These are phyloP conservation scores for Phyllotreta striolata DNA, from an alignment of 2,888 invertebrate species.

Conservation along the genomic window DNA sequence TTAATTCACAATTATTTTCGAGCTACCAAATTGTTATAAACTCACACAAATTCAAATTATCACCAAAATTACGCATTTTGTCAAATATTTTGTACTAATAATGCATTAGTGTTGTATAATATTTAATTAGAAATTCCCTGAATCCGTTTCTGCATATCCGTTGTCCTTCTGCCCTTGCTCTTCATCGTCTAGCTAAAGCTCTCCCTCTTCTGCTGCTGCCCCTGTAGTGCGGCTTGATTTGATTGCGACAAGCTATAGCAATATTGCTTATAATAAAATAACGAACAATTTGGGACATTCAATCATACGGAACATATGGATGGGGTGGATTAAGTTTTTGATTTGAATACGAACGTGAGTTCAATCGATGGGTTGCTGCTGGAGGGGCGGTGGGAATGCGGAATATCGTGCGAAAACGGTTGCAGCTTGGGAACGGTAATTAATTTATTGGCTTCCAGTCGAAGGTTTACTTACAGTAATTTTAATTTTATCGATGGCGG, in stretches of 20 bases:
- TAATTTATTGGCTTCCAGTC: background rate
- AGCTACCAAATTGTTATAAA: too few relatives aligned
- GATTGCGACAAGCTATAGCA: constrained; percentile 47
- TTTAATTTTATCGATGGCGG: constrained; percentile 2
- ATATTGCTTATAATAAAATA: constrained; percentile 56
- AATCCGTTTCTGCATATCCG: constrained; percentile 1
- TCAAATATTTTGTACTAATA: background rate
- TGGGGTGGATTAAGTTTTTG: constrained; percentile 33
- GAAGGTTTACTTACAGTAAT: background rate
- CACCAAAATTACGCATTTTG: too few relatives aligned
- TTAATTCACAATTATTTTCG: too few relatives aligned
- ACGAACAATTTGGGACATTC: constrained; percentile 56
- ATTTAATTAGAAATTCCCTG: background rate
- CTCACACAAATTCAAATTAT: too few relatives aligned
- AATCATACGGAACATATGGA: constrained; percentile 46
- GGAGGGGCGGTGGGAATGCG: background rate
- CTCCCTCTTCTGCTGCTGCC: constrained; percentile 28
- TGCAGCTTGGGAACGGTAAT: constrained; percentile 6
- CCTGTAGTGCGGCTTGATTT: constrained; percentile 35
- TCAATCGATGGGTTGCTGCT: constrained; percentile 9
- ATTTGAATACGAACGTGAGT: constrained; percentile 33
- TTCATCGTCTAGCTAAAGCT: constrained; percentile 4
- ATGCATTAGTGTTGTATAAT: background rate
- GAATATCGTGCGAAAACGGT: constrained; percentile 21
- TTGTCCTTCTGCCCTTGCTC: background rate